A percentile compares a stretch with the other conserved stretches of the same genome.
These are phyloP conservation scores for Plestiodon gilberti DNA, from an alignment of 2,113 vertebrate species.

Conservation along the genomic window DNA sequence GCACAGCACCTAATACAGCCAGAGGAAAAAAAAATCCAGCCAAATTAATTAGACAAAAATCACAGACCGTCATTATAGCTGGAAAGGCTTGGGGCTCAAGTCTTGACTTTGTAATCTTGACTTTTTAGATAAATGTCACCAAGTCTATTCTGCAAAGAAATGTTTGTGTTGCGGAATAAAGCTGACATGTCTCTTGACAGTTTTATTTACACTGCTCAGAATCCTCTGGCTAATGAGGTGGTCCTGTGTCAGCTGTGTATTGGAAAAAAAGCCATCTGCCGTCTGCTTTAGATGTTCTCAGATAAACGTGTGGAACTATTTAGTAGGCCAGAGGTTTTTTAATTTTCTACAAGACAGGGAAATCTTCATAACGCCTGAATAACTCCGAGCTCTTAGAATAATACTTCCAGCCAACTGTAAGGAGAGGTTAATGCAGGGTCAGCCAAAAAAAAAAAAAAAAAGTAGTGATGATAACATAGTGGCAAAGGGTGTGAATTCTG, in stretches of 20 bases:
- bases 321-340: not conserved
- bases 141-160: not conserved
- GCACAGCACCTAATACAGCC: not conserved
- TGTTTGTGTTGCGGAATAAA: slow-evolving; percentile 13
- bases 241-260: not conserved
- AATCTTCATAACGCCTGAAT: not conserved
- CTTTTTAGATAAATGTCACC: not conserved
- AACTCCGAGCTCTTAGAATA: slow-evolving; percentile 33
- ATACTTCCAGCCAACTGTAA: slow-evolving; percentile 41
- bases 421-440: not conserved
- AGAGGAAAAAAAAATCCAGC: not conserved
- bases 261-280: slow-evolving; percentile 26
- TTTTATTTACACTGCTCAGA: not conserved
- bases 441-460: not conserved
- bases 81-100: not conserved
- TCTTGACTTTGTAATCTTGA: rapidly evolving
- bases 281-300: slow-evolving; percentile 34
- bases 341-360: not conserved
- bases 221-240: not conserved
- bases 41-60: not conserved
- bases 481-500: not conserved
- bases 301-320: slow-evolving; percentile 19
- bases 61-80: not conserved
- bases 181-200: not conserved
- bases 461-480: slow-evolving; percentile 4